phyloP scores from a whole-genome alignment of 2,888 invertebrate species.

The Rhingia campestris region DNA sequence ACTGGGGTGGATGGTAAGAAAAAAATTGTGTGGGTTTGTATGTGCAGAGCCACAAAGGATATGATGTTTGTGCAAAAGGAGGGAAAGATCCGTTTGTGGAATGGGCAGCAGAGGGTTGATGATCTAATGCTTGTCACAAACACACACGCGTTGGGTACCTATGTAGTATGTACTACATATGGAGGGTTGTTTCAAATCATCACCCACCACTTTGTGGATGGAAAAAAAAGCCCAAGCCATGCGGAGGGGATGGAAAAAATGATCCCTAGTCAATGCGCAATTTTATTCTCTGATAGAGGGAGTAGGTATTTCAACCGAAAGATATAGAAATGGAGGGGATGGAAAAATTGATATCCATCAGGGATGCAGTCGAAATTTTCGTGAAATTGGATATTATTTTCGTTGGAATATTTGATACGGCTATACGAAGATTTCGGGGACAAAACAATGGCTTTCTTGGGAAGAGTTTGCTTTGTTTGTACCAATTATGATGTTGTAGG shows the following conservation, averaged over 20 bases:
- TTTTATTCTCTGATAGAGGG: constrained; percentile 19
- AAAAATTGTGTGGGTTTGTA: too few relatives aligned
- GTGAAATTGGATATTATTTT: not conserved
- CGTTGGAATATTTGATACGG: not conserved
- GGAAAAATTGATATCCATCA: constrained; percentile 55
- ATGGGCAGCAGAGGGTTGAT: constrained; percentile 31
- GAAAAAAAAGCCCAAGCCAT: constrained; percentile 16
- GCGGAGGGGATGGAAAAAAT: constrained; percentile 49
- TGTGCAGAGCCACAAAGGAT: not conserved
- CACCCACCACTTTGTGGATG: constrained; percentile 23
- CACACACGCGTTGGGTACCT: not conserved
- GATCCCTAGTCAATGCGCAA: constrained; percentile 70
- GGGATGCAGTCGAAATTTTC: not conserved
- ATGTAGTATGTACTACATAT: not conserved
- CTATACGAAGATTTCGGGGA: not conserved
- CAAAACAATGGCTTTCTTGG: too few relatives aligned
- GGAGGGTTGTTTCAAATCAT: constrained; percentile 17
- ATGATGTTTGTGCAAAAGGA: constrained; percentile 13
- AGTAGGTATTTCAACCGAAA: not conserved
- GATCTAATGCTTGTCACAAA: constrained; percentile 59
- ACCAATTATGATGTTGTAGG: too few relatives aligned
- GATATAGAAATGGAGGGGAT: constrained; percentile 11
- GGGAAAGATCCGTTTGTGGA: constrained; percentile 39
- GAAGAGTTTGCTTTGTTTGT: too few relatives aligned
- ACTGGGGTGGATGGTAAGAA: constrained; percentile 26